Base-by-base conservation (phyloP, 2,113 vertebrate genomes). In the Campylomormyrus numenius region DNA sequence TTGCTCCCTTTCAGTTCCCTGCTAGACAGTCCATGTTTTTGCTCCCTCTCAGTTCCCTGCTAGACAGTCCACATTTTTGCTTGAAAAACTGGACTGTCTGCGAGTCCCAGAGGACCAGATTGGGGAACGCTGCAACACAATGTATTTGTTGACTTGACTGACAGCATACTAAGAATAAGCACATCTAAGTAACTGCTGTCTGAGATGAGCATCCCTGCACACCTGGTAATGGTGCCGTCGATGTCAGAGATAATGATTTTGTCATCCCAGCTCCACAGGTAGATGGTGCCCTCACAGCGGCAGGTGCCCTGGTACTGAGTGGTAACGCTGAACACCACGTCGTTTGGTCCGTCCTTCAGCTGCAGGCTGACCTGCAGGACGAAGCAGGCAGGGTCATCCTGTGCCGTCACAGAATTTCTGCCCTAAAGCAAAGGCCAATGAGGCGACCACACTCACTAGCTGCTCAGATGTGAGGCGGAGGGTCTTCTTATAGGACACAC, bases 261-360 rank as follows among this genome's bases (percentile, higher is more conserved):
- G 92, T 99, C 98, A 7, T 99, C 97, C 98, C 98, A 99, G 89
- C 98, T 96, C 98, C 98, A 99, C 2, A 99, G 93, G 94, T 99
- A 99, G 94, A 99, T 98, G 93, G 97, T 99, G 92, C 98, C 98
- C 92, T 99, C 97, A 0, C 98, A 99, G 90, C 98, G 98, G 27
- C 97, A 99, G 0, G 98, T 99, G 92, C 98, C 98, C 93, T 99
- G 98, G 92, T 99, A 99, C 93, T 99, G 98, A 0, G 98, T 99
- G 87, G 98, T 99, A 87, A 99, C 98, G 3, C 98, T 99, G 90
- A 99, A 99, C 19, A 98, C 95, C 50, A 97, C 97, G 3, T 98
- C 97, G 0, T 99, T 99, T 13, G 97, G 97, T 39, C 98, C 98
- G 0, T 97, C 98, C 94, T 97, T 97, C 89, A 99, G 93, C 94